Evolutionary conservation across 2,888 invertebrate genomes (phyloP).

Genomic region (Gymnocheta viridis): DNA sequence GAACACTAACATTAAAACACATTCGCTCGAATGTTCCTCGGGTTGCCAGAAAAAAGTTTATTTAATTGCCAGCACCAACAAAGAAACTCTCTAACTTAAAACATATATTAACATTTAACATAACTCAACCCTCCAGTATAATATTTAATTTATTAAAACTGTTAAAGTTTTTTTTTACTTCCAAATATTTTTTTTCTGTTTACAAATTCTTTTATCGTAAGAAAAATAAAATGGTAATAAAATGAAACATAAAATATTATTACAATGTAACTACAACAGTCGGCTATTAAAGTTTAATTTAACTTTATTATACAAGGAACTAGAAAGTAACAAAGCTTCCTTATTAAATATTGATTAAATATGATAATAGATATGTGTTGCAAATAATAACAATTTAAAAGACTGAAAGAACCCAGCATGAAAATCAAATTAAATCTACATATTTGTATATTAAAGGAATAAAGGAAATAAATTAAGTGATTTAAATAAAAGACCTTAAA

Average conservation of each 20-base stretch:
- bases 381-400: too few relatives aligned
- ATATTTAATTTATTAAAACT: not conserved
- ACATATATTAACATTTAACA: not conserved
- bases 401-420: not conserved
- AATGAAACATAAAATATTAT: conserved; percentile 30
- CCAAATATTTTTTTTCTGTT: not conserved
- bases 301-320: conserved; percentile 9
- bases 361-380: not conserved
- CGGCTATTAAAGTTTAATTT: conserved; percentile 20
- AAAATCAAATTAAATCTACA: too few relatives aligned
- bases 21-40: too few relatives aligned
- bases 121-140: not conserved
- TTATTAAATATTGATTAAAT: conserved; percentile 29
- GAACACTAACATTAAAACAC: too few relatives aligned
- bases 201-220: not conserved
- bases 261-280: not conserved
- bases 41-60: not conserved
- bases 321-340: not conserved
- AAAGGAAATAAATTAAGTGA: too few relatives aligned
- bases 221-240: conserved; percentile 16
- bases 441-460: too few relatives aligned
- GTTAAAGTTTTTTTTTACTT: not conserved
- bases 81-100: not conserved
- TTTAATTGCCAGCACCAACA: not conserved
- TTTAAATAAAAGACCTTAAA: too few relatives aligned